Conservation (phyloP, 2,797 vertebrate species). For the Pangasius sanitwongsei region DNA sequence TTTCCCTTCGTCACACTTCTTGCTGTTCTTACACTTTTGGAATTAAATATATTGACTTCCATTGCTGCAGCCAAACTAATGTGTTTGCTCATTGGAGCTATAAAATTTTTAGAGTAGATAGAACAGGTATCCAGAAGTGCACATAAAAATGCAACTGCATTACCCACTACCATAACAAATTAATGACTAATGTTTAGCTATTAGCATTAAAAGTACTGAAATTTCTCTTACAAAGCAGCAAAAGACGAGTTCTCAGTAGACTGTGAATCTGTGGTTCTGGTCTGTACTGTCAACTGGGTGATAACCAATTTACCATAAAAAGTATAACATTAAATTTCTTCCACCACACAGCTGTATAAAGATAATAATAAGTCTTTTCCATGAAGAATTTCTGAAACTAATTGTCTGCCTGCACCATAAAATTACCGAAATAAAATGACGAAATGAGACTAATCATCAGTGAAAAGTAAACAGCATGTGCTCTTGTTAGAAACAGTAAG, state of each 20-base stretch:
- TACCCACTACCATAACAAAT: not conserved
- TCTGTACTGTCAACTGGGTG: not conserved
- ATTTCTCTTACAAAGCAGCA: not conserved
- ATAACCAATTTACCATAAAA: not conserved
- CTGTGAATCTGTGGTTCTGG: not conserved
- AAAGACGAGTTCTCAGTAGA: not conserved
- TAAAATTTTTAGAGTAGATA: not conserved
- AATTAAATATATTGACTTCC: not conserved
- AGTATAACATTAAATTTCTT: not conserved
- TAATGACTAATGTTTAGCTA: not conserved
- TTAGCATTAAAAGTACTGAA: not conserved
- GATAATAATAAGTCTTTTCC: not conserved
- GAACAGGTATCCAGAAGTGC: not conserved
- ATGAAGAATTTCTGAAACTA: not conserved
- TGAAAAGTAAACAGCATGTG: not conserved
- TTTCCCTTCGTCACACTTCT: not conserved
- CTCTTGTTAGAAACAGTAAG: not conserved
- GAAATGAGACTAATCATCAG: not conserved
- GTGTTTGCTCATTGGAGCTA: not conserved
- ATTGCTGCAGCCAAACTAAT: not conserved
- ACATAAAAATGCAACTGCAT: not conserved
- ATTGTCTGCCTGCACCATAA: not conserved
- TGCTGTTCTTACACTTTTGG: not conserved
- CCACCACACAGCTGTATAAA: not conserved
- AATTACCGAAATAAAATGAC: not conserved